These are phyloP conservation scores for Rhinoderma darwinii DNA, from an alignment of 2,113 vertebrate species.

Conservation along the genomic window DNA sequence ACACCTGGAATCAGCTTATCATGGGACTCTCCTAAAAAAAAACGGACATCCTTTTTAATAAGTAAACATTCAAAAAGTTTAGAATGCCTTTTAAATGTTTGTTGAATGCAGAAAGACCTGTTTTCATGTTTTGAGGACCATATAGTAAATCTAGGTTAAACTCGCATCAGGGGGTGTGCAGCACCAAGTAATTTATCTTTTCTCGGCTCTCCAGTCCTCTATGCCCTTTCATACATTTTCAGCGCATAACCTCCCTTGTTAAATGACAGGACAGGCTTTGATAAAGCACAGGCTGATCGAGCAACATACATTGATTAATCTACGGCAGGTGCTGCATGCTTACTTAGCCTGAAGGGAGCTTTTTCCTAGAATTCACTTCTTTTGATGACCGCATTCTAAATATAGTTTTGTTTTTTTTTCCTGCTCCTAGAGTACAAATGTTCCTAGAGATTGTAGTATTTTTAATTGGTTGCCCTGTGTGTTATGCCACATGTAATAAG, in stretches of 20 bases:
- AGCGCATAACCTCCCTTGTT: conserved; percentile 16
- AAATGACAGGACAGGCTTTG: conserved; percentile 52
- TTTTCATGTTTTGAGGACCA: neutral
- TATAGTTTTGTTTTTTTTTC: neutral
- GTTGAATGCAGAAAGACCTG: neutral
- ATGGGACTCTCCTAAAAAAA: no score
- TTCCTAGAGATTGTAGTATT: neutral
- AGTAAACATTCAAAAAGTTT: neutral
- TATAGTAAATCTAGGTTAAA: conserved; percentile 38
- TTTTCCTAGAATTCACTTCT: conserved; percentile 6
- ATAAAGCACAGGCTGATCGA: conserved; percentile 39
- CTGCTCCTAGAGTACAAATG: neutral
- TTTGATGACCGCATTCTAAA: conserved; percentile 16
- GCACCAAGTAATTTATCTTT: conserved; percentile 42
- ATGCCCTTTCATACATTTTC: conserved; percentile 21
- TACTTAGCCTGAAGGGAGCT: conserved; percentile 18
- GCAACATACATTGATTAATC: conserved; percentile 42
- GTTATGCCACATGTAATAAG: no score
- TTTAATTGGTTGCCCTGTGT: neutral
- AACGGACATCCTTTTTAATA: neutral
- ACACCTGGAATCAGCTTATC: no score
- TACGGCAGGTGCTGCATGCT: conserved; percentile 22
- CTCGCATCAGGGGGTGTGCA: conserved; percentile 3
- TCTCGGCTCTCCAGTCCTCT: neutral
- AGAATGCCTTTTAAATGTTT: neutral